Percentiles rank a stretch among this genome's conserved stretches.
phyloP scores from a whole-genome alignment of 2,113 vertebrate genomes.

The Microcebus ravelobensis region DNA sequence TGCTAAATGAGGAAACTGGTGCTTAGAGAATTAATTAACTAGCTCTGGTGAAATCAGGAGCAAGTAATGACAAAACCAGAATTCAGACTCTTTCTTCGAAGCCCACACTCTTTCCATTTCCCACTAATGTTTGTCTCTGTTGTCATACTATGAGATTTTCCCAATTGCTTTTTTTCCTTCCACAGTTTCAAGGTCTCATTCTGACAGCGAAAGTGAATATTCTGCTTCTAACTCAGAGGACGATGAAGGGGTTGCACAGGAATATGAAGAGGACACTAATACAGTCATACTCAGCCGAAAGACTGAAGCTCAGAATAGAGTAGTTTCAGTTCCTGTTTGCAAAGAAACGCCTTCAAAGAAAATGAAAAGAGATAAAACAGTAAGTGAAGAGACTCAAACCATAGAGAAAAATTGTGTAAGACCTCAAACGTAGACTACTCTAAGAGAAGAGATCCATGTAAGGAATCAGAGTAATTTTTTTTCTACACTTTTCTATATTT shows the following conservation, averaged over 20 bases:
- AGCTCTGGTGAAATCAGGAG: neutral
- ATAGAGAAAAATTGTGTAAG: neutral
- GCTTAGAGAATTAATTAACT: neutral
- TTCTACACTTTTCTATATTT: slow-evolving; percentile 5
- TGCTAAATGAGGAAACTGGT: neutral
- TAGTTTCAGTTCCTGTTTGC: slow-evolving; percentile 27
- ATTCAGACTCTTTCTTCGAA: neutral
- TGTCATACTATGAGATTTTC: neutral
- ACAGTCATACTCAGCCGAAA: neutral
- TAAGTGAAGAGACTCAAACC: slow-evolving; percentile 54
- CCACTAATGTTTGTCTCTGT: neutral
- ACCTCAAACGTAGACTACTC: neutral
- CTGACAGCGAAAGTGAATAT: slow-evolving; percentile 79
- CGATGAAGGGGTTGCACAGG: slow-evolving; percentile 45
- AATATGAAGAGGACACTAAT: slow-evolving; percentile 49
- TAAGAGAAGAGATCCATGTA: neutral
- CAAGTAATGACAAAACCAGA: slow-evolving; percentile 32
- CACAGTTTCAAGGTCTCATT: slow-evolving; percentile 55
- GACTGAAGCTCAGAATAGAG: slow-evolving; percentile 35
- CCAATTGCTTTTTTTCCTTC: neutral
- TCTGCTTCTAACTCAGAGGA: slow-evolving; percentile 77
- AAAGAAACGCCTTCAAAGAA: slow-evolving; percentile 71
- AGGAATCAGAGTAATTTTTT: neutral
- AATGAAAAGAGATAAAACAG: slow-evolving; percentile 70
- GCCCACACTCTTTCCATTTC: neutral